Percentiles rank a stretch among this genome's conserved stretches.
These are phyloP conservation scores for Drosophila quadrilineata DNA, from an alignment of 1,140 invertebrate genomes.

Conservation along the genomic window DNA sequence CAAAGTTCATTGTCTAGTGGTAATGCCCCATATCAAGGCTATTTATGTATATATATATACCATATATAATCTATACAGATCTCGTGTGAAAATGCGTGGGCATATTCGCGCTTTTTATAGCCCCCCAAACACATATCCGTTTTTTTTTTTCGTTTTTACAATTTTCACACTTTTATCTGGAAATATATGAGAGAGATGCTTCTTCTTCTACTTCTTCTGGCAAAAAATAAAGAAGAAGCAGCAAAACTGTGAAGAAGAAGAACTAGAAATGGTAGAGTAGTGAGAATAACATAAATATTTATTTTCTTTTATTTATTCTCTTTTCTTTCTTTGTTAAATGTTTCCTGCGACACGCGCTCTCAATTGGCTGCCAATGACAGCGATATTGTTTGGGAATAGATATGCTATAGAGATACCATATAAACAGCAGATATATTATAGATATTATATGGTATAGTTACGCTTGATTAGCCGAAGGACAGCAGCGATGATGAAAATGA, in stretches of 20 bases:
- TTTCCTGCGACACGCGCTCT: conserved; percentile 58
- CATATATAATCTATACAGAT: too few species aligned
- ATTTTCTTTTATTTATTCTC: too few species aligned
- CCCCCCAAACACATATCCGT: too few species aligned
- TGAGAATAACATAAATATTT: conserved; percentile 69
- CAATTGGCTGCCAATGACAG: conserved; percentile 35
- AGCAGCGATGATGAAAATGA: too few species aligned
- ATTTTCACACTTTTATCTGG: conserved; percentile 62
- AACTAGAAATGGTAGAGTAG: too few species aligned
- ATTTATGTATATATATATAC: too few species aligned
- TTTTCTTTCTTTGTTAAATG: conserved; percentile 22
- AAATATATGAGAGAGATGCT: conserved; percentile 12
- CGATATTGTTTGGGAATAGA: neutral
- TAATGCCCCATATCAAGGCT: conserved; percentile 12
- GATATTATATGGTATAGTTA: too few species aligned
- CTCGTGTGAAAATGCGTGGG: conserved; percentile 56
- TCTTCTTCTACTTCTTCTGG: neutral
- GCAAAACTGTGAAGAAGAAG: too few species aligned
- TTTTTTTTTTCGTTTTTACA: conserved; percentile 28
- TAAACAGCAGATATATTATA: neutral
- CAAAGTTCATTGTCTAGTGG: conserved; percentile 20
- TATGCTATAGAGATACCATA: neutral
- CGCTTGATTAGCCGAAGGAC: too few species aligned
- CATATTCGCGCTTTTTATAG: conserved; percentile 1
- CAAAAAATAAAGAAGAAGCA: too few species aligned